A percentile compares a stretch with the other conserved stretches of the same genome.
phyloP scores from a whole-genome alignment of 2,888 invertebrate species.

The Mythimna vitellina region DNA sequence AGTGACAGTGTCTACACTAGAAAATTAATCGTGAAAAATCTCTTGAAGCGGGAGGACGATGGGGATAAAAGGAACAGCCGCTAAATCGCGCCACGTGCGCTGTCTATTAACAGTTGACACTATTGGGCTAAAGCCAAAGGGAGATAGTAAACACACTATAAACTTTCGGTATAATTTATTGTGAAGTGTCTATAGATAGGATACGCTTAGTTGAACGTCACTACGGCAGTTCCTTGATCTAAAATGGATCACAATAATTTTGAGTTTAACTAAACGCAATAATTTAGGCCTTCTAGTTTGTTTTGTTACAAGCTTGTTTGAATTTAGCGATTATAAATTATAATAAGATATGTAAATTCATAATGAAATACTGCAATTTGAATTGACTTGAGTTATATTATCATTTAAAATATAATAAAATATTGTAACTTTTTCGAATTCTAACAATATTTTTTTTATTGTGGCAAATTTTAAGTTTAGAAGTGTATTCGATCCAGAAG shows the following conservation, averaged over 20 bases:
- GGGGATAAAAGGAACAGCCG: slow-evolving; percentile 76
- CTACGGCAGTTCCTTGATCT: slow-evolving; percentile 59
- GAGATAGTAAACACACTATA: slow-evolving; percentile 68
- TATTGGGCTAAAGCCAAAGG: slow-evolving; percentile 84
- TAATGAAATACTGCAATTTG: slow-evolving; percentile 13
- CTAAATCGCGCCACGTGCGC: slow-evolving; percentile 87
- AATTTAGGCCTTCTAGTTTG: slow-evolving; percentile 26
- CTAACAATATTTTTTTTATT: not conserved
- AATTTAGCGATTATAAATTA: slow-evolving; percentile 28
- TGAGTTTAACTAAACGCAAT: slow-evolving; percentile 32
- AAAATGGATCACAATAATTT: slow-evolving; percentile 51
- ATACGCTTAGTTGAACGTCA: slow-evolving; percentile 56
- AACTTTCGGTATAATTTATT: slow-evolving; percentile 69
- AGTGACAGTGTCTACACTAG: slow-evolving; percentile 86
- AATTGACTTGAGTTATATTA: not conserved
- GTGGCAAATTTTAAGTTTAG: not conserved
- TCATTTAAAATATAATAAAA: not conserved
- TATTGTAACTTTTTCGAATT: not conserved
- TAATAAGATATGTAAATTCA: slow-evolving; percentile 40
- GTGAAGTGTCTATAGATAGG: slow-evolving; percentile 62
- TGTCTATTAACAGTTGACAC: slow-evolving; percentile 88
- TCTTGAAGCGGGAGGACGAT: slow-evolving; percentile 76
- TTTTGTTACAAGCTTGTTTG: slow-evolving; percentile 36
- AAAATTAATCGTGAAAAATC: slow-evolving; percentile 90
- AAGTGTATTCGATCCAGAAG: not conserved